Percentiles rank a stretch among this genome's conserved stretches.
Conservation (phyloP, 1,140 invertebrate genomes). For the Sarcophaga peregrina region DNA sequence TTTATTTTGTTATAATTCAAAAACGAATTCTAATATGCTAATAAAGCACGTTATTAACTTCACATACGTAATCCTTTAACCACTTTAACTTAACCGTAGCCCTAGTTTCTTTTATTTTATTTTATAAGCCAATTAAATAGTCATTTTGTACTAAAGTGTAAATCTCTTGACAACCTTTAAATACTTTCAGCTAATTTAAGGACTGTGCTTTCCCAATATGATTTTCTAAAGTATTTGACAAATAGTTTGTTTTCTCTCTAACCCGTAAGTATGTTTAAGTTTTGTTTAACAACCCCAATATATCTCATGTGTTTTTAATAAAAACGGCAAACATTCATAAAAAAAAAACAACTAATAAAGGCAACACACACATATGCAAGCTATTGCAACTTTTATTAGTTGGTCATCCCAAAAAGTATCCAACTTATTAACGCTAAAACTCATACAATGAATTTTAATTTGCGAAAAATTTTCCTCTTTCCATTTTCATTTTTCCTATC, state of each 20-base stretch:
- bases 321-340: neutral
- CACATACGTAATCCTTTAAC: too few relatives aligned
- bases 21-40: too few relatives aligned
- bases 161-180: too few relatives aligned
- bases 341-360: neutral
- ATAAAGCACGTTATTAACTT: too few relatives aligned
- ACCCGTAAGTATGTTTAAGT: neutral
- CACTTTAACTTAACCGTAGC: too few relatives aligned
- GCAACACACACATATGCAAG: neutral
- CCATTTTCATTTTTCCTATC: neutral
- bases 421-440: constrained; percentile 11
- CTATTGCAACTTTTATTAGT: neutral
- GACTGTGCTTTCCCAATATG: too few relatives aligned
- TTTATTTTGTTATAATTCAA: too few relatives aligned
- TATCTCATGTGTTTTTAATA: neutral
- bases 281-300: neutral
- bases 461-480: neutral
- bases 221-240: too few relatives aligned
- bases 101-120: too few relatives aligned
- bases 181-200: too few relatives aligned
- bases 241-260: neutral
- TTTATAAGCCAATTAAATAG: too few relatives aligned
- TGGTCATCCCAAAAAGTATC: neutral
- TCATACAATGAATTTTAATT: constrained; percentile 25
- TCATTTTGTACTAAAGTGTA: too few relatives aligned